A percentile compares a stretch with the other conserved stretches of the same genome.
Conservation (phyloP, 2,797 vertebrate genomes). For the Pseudomugil gertrudae region DNA sequence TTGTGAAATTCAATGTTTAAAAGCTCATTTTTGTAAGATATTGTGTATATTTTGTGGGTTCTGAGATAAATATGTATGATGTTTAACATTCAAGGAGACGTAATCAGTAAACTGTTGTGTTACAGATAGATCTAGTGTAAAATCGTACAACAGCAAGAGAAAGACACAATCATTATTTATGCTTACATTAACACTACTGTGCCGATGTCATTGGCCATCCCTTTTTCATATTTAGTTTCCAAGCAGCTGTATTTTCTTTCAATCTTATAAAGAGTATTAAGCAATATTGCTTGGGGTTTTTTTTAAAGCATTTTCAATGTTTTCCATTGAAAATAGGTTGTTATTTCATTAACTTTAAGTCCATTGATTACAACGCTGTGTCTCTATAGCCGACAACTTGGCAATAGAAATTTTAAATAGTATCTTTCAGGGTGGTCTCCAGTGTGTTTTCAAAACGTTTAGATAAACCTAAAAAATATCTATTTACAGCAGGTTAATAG, state of each 20-base stretch:
- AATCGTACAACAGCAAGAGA: constrained; percentile 1
- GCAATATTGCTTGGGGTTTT: background rate
- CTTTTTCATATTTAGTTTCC: background rate
- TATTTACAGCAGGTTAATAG: background rate
- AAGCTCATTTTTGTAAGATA: constrained; percentile 23
- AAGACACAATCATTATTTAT: background rate
- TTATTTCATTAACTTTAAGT: background rate
- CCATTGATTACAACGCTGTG: no score
- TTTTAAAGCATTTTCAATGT: background rate
- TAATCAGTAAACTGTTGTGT: background rate
- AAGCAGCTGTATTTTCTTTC: background rate
- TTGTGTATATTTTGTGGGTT: constrained; percentile 2
- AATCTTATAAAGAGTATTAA: background rate
- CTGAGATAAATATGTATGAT: constrained; percentile 38
- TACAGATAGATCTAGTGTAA: background rate
- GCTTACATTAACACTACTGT: background rate
- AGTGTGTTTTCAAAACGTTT: no score
- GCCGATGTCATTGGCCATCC: background rate
- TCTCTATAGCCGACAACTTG: background rate
- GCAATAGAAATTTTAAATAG: background rate
- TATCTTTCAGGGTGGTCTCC: background rate
- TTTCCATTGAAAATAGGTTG: background rate
- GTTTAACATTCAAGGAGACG: constrained; percentile 10
- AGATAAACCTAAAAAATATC: background rate
- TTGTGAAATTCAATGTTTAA: constrained; percentile 4